These are phyloP conservation scores for Andrena fulva DNA, from an alignment of 2,888 invertebrate species.

Conservation along the genomic window DNA sequence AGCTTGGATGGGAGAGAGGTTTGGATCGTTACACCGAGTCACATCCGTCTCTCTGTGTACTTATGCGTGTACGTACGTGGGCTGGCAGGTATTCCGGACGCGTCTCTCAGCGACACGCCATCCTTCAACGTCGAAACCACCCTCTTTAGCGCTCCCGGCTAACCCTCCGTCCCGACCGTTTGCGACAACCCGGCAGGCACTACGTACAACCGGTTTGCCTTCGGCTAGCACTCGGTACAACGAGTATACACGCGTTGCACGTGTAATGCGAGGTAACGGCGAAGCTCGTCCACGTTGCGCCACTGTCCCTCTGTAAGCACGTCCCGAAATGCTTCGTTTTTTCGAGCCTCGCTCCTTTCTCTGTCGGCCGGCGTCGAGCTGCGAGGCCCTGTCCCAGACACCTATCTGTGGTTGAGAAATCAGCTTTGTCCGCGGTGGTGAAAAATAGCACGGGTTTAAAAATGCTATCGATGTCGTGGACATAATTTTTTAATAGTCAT, in stretches of 20 bases:
- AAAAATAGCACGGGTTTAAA: too few relatives aligned
- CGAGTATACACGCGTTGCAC: constrained; percentile 31
- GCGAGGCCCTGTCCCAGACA: neutral
- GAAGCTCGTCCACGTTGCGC: constrained; percentile 16
- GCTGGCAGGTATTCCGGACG: constrained; percentile 64
- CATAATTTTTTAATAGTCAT: too few relatives aligned
- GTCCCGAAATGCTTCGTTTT: constrained; percentile 3
- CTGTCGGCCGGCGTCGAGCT: neutral
- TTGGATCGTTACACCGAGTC: constrained; percentile 53
- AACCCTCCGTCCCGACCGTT: constrained; percentile 46
- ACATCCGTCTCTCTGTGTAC: constrained; percentile 55
- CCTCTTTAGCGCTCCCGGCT: constrained; percentile 60
- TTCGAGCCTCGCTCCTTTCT: neutral
- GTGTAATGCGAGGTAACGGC: constrained; percentile 33
- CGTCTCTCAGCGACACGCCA: constrained; percentile 71
- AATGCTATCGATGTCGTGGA: too few relatives aligned
- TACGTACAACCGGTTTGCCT: constrained; percentile 49
- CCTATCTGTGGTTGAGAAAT: neutral
- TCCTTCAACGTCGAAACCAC: constrained; percentile 73
- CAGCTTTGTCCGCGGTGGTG: too few relatives aligned
- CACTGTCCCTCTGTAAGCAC: constrained; percentile 5
- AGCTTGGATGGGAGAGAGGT: neutral
- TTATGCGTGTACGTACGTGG: constrained; percentile 53
- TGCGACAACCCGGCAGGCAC: constrained; percentile 47
- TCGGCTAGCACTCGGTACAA: constrained; percentile 40